Evolutionary conservation across 2,888 invertebrate species (phyloP).

Genomic region (Agrotis clavis): DNA sequence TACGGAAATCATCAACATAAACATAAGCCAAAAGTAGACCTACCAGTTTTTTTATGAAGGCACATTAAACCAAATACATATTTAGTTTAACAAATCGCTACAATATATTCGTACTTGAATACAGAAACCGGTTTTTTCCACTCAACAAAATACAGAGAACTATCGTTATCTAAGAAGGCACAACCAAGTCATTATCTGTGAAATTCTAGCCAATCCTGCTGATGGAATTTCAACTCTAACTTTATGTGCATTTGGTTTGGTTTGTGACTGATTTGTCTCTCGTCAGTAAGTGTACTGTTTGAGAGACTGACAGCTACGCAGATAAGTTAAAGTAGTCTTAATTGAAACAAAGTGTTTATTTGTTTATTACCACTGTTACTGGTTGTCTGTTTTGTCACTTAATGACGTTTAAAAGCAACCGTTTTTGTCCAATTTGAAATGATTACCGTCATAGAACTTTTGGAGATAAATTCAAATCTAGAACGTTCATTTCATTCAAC

Average conservation of each 20-base stretch:
- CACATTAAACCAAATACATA: conserved; percentile 51
- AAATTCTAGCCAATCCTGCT: conserved; percentile 26
- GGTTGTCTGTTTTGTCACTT: not conserved
- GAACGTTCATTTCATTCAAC: too few relatives aligned
- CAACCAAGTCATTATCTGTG: conserved; percentile 51
- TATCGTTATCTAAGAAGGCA: conserved; percentile 58
- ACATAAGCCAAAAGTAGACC: not conserved
- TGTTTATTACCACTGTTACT: conserved; percentile 12
- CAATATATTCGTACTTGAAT: conserved; percentile 38
- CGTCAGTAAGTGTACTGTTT: conserved; percentile 15
- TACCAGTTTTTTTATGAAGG: not conserved
- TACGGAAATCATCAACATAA: conserved; percentile 14
- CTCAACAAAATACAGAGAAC: conserved; percentile 46
- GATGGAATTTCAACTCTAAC: conserved; percentile 28
- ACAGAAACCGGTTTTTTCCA: conserved; percentile 53
- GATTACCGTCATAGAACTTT: too few relatives aligned
- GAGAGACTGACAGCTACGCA: conserved; percentile 30
- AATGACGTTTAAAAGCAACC: not conserved
- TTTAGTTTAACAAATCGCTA: conserved; percentile 45
- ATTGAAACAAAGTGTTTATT: conserved; percentile 45
- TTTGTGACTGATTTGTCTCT: not conserved
- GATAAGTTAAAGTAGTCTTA: conserved; percentile 57
- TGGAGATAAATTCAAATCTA: too few relatives aligned
- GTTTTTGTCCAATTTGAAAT: not conserved
- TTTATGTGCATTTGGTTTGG: fast-evolving